A percentile compares a stretch with the other conserved stretches of the same genome.
Evolutionary conservation across 2,888 invertebrate genomes (phyloP).

Genomic region (Leptopilina syphax): DNA sequence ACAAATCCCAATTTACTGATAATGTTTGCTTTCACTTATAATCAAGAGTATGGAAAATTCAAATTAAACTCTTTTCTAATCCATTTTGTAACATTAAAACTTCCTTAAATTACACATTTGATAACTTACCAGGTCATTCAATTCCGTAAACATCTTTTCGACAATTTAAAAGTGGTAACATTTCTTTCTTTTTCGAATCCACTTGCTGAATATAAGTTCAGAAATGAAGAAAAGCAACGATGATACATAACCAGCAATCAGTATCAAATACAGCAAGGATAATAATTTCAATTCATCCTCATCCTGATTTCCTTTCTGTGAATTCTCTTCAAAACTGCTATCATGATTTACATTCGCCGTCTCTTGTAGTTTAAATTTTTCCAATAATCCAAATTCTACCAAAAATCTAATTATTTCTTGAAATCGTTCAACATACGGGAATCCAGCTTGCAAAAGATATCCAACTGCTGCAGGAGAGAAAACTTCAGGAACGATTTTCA

Average conservation of each 20-base stretch:
- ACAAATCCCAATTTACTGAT: too few relatives aligned
- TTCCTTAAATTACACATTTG: too few relatives aligned
- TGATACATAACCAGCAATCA: neutral
- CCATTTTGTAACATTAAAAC: too few relatives aligned
- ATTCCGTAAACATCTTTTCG: too few relatives aligned
- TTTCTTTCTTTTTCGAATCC: too few relatives aligned
- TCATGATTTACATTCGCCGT: neutral
- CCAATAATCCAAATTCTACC: neutral
- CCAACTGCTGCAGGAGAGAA: neutral
- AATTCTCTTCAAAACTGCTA: neutral
- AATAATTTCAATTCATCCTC: neutral
- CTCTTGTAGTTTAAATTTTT: neutral
- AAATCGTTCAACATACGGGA: neutral
- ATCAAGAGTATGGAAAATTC: too few relatives aligned
- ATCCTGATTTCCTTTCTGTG: neutral
- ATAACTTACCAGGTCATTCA: too few relatives aligned
- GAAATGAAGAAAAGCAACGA: neutral
- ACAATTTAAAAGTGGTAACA: too few relatives aligned
- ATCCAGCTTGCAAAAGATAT: neutral
- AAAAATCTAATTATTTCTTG: neutral
- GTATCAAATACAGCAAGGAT: neutral
- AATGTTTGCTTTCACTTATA: too few relatives aligned
- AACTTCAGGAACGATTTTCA: neutral
- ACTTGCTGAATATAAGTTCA: neutral
- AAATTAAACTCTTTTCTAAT: too few relatives aligned